Base-by-base conservation (phyloP, 2,113 vertebrate genomes). In the Corythornis cristatus region DNA sequence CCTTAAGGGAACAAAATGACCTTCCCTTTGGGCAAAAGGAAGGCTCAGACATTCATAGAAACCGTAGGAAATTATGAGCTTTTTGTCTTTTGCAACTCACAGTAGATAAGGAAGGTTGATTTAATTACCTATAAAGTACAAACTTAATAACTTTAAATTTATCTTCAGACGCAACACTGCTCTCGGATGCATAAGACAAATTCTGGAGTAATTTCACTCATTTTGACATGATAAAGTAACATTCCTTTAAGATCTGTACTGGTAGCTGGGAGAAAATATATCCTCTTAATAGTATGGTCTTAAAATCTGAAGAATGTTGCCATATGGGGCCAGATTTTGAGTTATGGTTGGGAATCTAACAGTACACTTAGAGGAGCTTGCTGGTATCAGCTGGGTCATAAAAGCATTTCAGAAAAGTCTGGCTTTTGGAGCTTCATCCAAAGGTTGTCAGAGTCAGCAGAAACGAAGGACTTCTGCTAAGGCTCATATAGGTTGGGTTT, bases 1-100 rank as follows among this genome's bases (percentile, higher is more conserved):
- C 93, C 93, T 88, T 57, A 83, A 86, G 91, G 80, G 79, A 65
- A 72, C 65, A 72, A 91, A 92, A 89, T 75, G 67, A 64, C 86
- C 86, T 94, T 93, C 86, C 86, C 93, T 86, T n/a, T 5, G 64
- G 95, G 93, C 64, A 70, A 54, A 88, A 91, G 67, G 89, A 92
- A 95, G 74, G 86, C 91, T 73, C 42, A 88, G 56, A 88, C 5
- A 4, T 70, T 82, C 45, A 4, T 56, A 11, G 3, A 25, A 67
- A 66, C 81, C 66, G 46, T 85, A 57, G 81, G 86, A 94, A 60
- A 74, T 91, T 58, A 84, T 71, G n/a, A 86, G 78, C 71, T 94
- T 90, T 28, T 90, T 28, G 65, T 90, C 70, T 86, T 93, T 43
- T 29, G 29, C 56, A 79, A 20, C 68, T 67, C 45, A n/a, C 8